Base-by-base conservation (phyloP, 2,888 invertebrate genomes). In the Sycophila texana region DNA sequence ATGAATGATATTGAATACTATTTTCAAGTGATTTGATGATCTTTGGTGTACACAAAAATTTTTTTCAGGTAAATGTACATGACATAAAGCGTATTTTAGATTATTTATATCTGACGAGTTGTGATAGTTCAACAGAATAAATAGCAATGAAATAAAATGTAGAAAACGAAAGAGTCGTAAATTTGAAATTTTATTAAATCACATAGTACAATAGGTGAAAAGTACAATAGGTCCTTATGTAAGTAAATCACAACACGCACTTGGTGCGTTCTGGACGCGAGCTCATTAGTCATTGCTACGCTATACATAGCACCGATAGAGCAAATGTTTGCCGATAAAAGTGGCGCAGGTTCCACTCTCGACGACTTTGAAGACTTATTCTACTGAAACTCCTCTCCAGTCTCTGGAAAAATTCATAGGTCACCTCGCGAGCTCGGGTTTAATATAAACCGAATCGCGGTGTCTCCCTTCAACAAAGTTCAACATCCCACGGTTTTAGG, bases 401-500 rank as follows among this genome's bases (percentile, higher is more conserved):
- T 13, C 20, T 60, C 58, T 14, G 18, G 20, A 57, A 67, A 39
- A 39, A 10, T 39, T 58, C 22, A 0, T 61, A 60, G 26, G 26
- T n/a, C n/a, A n/a, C 55, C 47, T 26, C 65, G 57, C 77, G 68
- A 75, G 70, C 77, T 80, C 71, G 83, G 86, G 86, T 87, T 87
- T 85, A 87, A 87, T 88, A 85, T 88, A 87, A 88, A 88, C 86
- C 85, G 79, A 51, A 53, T 39, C 39, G 39, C 39, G 1, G 10
- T 39, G 39, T 39, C 39, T 39, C 39, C 1, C 10, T 39, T 7
- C 39, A 39, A 26, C 10, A 39, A 39, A 39, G 10, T 39, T 39
- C 39, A 39, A 10, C 39, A 39, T 10, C 39, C 39, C 10, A 39
- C 39, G 39, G 53, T 22, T 26, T 10, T 51, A 60, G 60, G 65